phyloP scores from a whole-genome alignment of 2,113 vertebrate genomes.

The Catharus bicknelli region DNA sequence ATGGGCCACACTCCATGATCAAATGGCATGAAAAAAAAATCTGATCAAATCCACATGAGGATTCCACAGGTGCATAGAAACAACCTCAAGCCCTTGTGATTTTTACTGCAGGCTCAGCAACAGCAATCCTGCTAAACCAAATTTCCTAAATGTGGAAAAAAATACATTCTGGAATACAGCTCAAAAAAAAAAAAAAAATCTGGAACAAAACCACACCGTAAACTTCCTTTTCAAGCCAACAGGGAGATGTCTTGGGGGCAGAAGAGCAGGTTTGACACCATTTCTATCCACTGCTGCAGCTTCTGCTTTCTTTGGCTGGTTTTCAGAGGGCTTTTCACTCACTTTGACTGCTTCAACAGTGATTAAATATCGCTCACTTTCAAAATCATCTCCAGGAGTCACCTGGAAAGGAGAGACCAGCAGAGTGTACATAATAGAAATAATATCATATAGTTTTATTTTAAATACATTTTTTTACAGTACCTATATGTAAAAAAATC shows the following conservation, averaged over 20 bases:
- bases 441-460: not conserved
- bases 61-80: not conserved
- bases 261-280: not conserved
- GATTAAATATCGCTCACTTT: slow-evolving; percentile 78
- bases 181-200: not conserved
- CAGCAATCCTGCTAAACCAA: not conserved
- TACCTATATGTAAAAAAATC: rapidly evolving
- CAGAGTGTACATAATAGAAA: not conserved
- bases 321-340: not conserved
- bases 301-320: not conserved
- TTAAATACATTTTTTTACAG: not conserved
- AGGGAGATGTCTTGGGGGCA: slow-evolving; percentile 42
- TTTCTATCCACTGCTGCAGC: not conserved
- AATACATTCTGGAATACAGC: not conserved
- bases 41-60: not conserved
- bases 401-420: slow-evolving; percentile 54
- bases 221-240: slow-evolving; percentile 77
- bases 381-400: slow-evolving; percentile 75
- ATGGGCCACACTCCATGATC: not conserved
- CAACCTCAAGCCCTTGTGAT: not conserved
- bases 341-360: slow-evolving; percentile 70
- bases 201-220: slow-evolving; percentile 59
- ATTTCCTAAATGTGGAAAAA: not conserved
- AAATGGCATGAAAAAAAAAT: not conserved
- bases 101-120: not conserved